Percentiles rank a stretch among this genome's conserved stretches.
phyloP scores from a whole-genome alignment of 2,113 vertebrate species.

The Rousettus leschenaultii region DNA sequence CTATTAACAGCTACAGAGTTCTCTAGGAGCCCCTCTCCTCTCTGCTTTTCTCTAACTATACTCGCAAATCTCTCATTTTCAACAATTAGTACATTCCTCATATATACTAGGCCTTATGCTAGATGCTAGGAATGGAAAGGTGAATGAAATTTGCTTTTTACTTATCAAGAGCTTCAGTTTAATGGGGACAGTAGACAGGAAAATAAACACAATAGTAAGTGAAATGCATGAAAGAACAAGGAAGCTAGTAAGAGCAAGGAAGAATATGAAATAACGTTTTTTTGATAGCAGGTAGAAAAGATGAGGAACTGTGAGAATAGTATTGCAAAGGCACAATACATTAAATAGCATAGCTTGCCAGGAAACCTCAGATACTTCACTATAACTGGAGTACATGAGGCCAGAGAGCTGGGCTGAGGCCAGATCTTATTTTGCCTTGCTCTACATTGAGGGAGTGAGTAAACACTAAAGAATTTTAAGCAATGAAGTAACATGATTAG shows the following conservation, averaged over 20 bases:
- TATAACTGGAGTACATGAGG: neutral
- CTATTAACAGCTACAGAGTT: neutral
- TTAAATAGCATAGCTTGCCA: neutral
- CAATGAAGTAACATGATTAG: neutral
- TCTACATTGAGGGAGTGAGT: neutral
- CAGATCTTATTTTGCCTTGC: neutral
- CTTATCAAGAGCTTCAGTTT: neutral
- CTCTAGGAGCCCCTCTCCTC: neutral
- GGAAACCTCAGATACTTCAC: neutral
- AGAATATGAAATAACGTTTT: neutral
- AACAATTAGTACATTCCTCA: neutral
- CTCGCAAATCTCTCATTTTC: neutral
- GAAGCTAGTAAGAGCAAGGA: neutral
- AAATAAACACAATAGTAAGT: neutral
- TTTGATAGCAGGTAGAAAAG: neutral
- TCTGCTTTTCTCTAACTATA: neutral
- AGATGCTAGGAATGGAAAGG: neutral
- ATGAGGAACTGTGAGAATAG: neutral
- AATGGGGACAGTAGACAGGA: neutral
- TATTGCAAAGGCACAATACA: neutral
- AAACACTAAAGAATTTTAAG: conserved; percentile 36
- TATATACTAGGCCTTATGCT: neutral
- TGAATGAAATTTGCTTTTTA: neutral
- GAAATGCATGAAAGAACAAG: neutral
- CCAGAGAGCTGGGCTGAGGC: neutral